Conservation (phyloP, 2,113 vertebrate genomes). For the Myotis davidii region DNA sequence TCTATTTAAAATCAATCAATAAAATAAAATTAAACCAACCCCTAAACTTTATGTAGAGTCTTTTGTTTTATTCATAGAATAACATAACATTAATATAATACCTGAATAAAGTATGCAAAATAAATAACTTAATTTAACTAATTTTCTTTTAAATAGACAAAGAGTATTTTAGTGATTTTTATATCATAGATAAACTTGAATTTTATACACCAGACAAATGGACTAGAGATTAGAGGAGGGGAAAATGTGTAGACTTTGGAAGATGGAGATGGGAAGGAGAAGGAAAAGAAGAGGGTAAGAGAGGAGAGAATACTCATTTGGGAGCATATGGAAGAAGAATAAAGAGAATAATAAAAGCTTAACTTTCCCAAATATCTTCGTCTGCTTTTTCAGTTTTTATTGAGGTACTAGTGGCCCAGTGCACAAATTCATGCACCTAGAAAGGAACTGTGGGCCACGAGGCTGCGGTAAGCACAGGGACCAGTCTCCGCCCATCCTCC, state of each 20-base stretch:
- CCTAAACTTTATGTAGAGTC: background rate
- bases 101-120: background rate
- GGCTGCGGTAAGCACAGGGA: too few species aligned
- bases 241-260: background rate
- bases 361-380: background rate
- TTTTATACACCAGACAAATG: background rate
- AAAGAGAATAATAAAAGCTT: background rate
- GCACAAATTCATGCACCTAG: too few species aligned
- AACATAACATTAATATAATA: background rate
- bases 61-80: background rate
- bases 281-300: fast-evolving
- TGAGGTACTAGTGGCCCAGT: background rate
- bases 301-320: background rate
- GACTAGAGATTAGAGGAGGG: background rate
- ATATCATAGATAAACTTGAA: background rate
- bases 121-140: background rate
- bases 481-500: too few species aligned
- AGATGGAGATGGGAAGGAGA: background rate
- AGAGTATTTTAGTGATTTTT: background rate
- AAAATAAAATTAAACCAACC: background rate
- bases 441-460: too few species aligned
- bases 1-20: too few species aligned
- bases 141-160: background rate
- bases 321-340: background rate
- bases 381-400: background rate